phyloP scores from a whole-genome alignment of 2,888 invertebrate genomes.

The Calliopum simillimum region DNA sequence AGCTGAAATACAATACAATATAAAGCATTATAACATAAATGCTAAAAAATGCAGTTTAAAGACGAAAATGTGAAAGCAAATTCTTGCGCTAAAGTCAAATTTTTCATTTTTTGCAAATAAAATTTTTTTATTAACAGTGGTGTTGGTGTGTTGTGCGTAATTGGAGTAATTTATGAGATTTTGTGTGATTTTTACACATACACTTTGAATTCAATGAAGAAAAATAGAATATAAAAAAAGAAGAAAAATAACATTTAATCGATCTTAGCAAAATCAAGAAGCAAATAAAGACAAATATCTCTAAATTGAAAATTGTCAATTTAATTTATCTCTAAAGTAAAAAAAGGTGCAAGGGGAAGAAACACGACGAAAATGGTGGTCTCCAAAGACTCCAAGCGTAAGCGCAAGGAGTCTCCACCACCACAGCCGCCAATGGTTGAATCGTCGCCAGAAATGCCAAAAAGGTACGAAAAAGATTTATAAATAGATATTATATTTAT shows the following conservation, averaged over 20 bases:
- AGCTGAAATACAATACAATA: constrained; percentile 18
- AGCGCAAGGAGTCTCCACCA: constrained; percentile 64
- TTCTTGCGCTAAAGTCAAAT: constrained; percentile 46
- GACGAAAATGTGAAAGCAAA: constrained; percentile 59
- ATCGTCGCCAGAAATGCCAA: constrained; percentile 67
- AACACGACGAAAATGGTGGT: constrained; percentile 65
- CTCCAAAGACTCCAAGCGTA: constrained; percentile 65
- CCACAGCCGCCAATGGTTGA: constrained; percentile 55
- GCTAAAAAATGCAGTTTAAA: constrained; percentile 35
- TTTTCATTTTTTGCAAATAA: constrained; percentile 55
- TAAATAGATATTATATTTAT: too few relatives aligned
- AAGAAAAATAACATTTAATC: constrained; percentile 20
- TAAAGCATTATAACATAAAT: constrained; percentile 20
- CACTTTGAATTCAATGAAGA: constrained; percentile 18
- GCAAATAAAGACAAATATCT: constrained; percentile 1
- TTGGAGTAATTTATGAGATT: constrained; percentile 42
- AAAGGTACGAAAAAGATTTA: constrained; percentile 57
- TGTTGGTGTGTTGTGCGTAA: constrained; percentile 48
- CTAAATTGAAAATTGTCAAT: constrained; percentile 7
- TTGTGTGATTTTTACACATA: constrained; percentile 1
- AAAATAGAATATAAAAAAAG: constrained; percentile 13
- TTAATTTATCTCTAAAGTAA: neutral
- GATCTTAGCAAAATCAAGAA: neutral
- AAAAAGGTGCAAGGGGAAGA: constrained; percentile 13
- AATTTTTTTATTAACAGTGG: constrained; percentile 47